These are phyloP conservation scores for Bos taurus DNA, from an alignment of 2,113 vertebrate species.

Conservation along the genomic window ARS-UCD2.0 NC_037330.1:56959501-56960000, in stretches of 20 bases:
- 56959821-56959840: slow-evolving; percentile 66
- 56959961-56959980: slow-evolving; percentile 70
- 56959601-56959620: slow-evolving; percentile 14
- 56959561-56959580: slow-evolving; percentile 54
- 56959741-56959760: slow-evolving; percentile 76
- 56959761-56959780: slow-evolving; percentile 74
- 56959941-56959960: slow-evolving; percentile 56
- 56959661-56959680: slow-evolving; percentile 55
- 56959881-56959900: slow-evolving; percentile 32
- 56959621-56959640: slow-evolving; percentile 8
- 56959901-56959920: slow-evolving; percentile 4
- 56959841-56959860: slow-evolving; percentile 66
- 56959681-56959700: slow-evolving; percentile 60
- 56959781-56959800: slow-evolving; percentile 73
- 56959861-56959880: slow-evolving; percentile 62
- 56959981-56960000: slow-evolving; percentile 39
- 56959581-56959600: slow-evolving; percentile 6
- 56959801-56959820: slow-evolving; percentile 62
- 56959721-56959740: slow-evolving; percentile 71
- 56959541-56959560: slow-evolving; percentile 67
- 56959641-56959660: slow-evolving; percentile 56
- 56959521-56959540: slow-evolving; percentile 70
- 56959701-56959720: slow-evolving; percentile 67
- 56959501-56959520: slow-evolving; percentile 63
- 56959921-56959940: slow-evolving; percentile 43